Percentiles rank a stretch among this genome's conserved stretches.
Conservation (phyloP, 2,888 invertebrate species). For the Gortyna flavago region DNA sequence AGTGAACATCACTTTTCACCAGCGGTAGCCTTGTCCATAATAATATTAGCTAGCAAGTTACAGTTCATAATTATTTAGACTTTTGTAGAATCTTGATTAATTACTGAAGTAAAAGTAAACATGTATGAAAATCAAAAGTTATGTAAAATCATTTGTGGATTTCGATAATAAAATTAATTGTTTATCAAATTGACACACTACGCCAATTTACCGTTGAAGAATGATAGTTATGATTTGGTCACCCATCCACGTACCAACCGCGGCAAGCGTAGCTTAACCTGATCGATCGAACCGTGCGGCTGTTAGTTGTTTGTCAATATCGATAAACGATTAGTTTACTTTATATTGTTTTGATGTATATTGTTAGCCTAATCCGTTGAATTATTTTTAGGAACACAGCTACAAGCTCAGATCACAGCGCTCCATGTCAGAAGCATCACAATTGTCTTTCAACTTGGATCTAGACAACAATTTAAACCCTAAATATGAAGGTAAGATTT, state of each 20-base stretch:
- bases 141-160: background rate
- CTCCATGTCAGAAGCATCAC: constrained; percentile 85
- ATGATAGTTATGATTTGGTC: background rate
- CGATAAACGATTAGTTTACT: background rate
- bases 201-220: background rate
- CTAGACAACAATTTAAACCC: constrained; percentile 81
- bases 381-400: constrained; percentile 77
- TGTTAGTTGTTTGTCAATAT: too few species aligned
- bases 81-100: background rate
- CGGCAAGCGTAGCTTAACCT: too few species aligned
- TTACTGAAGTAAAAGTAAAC: too few species aligned
- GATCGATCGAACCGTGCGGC: too few species aligned
- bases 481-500: constrained; percentile 80
- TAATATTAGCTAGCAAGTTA: too few species aligned
- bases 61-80: too few species aligned
- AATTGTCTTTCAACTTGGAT: constrained; percentile 84
- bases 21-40: too few species aligned
- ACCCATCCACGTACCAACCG: too few species aligned
- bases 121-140: background rate
- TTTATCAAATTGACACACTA: background rate
- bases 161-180: background rate
- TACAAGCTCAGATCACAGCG: constrained; percentile 82
- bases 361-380: too few species aligned
- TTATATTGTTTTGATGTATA: background rate
- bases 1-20: too few species aligned